Evolutionary conservation across 2,888 invertebrate species (phyloP), one percentile per base, ranked within the genome.

Genomic region (Peribatodes rhomboidaria): DNA sequence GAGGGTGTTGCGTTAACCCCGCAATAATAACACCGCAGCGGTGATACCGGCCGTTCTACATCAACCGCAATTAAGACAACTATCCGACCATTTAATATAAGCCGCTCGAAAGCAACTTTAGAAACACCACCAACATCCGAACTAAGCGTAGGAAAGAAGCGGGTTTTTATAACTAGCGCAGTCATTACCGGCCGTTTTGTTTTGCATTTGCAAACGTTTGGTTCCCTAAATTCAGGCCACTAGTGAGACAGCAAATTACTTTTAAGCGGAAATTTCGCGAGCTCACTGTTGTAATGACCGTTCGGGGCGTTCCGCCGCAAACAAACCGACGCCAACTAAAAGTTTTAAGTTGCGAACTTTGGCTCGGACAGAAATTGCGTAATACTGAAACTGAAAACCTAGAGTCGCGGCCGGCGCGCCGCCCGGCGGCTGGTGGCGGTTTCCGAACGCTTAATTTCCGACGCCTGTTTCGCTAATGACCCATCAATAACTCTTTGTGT

Each of bases 161-260:
- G 53, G 70, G 73, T 83, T 83, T 83, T 80, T 74, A 76, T 82
- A 88, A 84, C 83, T 80, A 82, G 86, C 88, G 71, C 70, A 75
- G 86, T 86, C 87, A 89, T 86, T 85, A 84, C 82, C 78, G 76
- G 73, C 71, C 84, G 84, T 84, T 88, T 84, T 84, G 87, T 84
- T 87, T 84, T 81, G 82, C 87, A 85, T 89, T 87, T 81, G 85
- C 75, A 83, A 86, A 88, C 84, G 77, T 68, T 71, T 47, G 62
- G 75, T 75, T 79, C 64, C 71, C 73, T 71, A 77, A 82, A 83
- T 81, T 81, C 77, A 69, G 77, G 69, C 74, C 78, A 76, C 78
- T 75, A 81, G 88, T 89, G 90, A 90, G 87, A 84, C 81, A 83
- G 87, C 89, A 88, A 90, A 90, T 90, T 89, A 90, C 89, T 90